Conservation (phyloP, 2,113 vertebrate genomes). For the Toxotes chatareus region DNA sequence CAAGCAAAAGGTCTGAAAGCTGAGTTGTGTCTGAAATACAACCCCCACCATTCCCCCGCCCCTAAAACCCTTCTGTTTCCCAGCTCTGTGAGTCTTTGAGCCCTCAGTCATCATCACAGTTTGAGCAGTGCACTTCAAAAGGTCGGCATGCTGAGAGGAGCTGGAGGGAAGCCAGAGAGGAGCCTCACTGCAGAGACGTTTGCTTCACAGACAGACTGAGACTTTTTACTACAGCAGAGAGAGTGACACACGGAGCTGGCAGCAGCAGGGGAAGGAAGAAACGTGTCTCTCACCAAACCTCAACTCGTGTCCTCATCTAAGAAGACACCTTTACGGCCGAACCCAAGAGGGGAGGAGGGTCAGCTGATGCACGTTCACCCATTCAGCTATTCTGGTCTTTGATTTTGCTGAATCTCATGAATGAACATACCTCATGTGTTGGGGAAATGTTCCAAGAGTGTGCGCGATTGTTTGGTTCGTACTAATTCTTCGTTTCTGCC, state of each 20-base stretch:
- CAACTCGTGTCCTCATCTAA: background rate
- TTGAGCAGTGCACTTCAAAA: conserved; percentile 40
- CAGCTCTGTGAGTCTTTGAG: conserved; percentile 14
- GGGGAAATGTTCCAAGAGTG: too few species aligned
- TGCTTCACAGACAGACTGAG: background rate
- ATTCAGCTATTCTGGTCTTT: too few species aligned
- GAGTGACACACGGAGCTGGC: background rate
- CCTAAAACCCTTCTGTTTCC: background rate
- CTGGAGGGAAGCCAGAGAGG: conserved; percentile 38
- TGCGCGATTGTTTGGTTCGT: too few species aligned
- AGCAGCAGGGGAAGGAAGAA: background rate
- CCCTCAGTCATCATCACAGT: conserved; percentile 26
- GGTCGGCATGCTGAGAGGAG: conserved; percentile 36
- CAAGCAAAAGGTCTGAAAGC: conserved; percentile 2
- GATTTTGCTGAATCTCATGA: too few species aligned
- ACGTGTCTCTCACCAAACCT: conserved; percentile 14
- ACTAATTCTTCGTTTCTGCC: background rate
- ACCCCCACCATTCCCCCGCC: background rate
- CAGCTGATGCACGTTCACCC: too few species aligned
- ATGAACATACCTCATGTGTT: too few species aligned
- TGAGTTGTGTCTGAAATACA: background rate
- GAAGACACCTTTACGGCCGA: background rate
- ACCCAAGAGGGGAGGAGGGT: background rate
- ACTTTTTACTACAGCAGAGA: conserved; percentile 10
- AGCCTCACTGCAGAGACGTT: conserved; percentile 13